A percentile compares a stretch with the other conserved stretches of the same genome.
Conservation (phyloP, 2,888 invertebrate genomes). For the Perithous albicinctus region DNA sequence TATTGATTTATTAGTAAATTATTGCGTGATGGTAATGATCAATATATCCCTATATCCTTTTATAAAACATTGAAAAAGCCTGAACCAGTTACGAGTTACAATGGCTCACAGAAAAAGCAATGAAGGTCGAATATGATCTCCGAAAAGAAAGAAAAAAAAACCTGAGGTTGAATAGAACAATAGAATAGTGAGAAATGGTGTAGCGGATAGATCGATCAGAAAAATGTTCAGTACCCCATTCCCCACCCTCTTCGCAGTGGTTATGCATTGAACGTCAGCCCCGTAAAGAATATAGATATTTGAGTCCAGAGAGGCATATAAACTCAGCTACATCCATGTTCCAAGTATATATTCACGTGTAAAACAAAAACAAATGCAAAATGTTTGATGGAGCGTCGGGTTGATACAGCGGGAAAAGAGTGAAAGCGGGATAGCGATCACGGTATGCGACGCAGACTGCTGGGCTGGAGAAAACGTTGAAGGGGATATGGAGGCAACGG, state of each 20-base stretch:
- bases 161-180: background rate
- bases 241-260: background rate
- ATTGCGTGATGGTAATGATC: background rate
- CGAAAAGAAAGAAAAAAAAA: no score
- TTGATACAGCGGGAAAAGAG: background rate
- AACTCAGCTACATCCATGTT: background rate
- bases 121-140: slow-evolving; percentile 13
- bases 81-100: background rate
- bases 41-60: background rate
- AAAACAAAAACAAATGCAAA: background rate
- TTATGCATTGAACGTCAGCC: background rate
- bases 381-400: background rate
- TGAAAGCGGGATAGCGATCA: slow-evolving; percentile 22
- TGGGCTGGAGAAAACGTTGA: slow-evolving; percentile 1
- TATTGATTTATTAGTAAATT: background rate
- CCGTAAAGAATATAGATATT: background rate
- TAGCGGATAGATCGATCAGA: slow-evolving; percentile 7
- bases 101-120: background rate
- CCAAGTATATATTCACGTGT: background rate
- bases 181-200: background rate
- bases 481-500: slow-evolving; percentile 2
- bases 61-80: slow-evolving; percentile 13
- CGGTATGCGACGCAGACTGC: background rate
- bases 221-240: background rate
- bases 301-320: background rate